Evolutionary conservation across 2,113 vertebrate genomes (phyloP), one percentile per base, ranked within the genome.

Genomic region (Urocitellus parryii): DNA sequence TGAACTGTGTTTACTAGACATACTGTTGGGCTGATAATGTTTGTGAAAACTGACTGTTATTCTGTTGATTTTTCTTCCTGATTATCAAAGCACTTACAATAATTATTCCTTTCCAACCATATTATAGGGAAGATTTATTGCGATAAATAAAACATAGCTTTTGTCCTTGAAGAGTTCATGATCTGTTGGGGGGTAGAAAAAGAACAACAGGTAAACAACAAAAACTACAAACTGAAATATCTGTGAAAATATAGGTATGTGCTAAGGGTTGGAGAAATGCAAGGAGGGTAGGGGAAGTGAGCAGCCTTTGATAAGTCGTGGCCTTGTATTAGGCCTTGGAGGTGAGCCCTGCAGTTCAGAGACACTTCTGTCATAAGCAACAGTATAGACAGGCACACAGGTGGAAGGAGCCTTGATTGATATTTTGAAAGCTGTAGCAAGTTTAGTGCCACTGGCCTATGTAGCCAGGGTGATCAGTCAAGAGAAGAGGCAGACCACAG

Each of bases 131-230:
- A 1, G 68, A 29, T 72, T 77, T 96, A 82, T 53, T 56, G 74
- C 92, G 92, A 90, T 70, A 84, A 88, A 42, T 68, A 53, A 87
- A 61, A 53, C 17, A 58, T 5, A 84, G 37, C 53, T 32, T 34
- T 20, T 92, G 10, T 32, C 37, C 18, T 51, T 22, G 79, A 45
- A 80, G 86, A 83, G 29, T 73, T 48, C 45, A 3, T 72, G 67
- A 5, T 87, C 42, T 89, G 3, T 56, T 29, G 65, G 22, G 68
- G 34, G 20, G 3, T 53, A 72, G 83, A 77, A 51, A 17, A 48
- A 72, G 63, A 39, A 34, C 53, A 74, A 68, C 58, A 67, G 27
- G 48, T 25, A 78, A 88, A 20, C 51, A 76, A 18, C 11, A 42
- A 10, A 18, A 77, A n/a, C n/a, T 20, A 56, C 4, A 16, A n/a